phyloP scores from a whole-genome alignment of 2,888 invertebrate genomes.

The Andrena marginata region DNA sequence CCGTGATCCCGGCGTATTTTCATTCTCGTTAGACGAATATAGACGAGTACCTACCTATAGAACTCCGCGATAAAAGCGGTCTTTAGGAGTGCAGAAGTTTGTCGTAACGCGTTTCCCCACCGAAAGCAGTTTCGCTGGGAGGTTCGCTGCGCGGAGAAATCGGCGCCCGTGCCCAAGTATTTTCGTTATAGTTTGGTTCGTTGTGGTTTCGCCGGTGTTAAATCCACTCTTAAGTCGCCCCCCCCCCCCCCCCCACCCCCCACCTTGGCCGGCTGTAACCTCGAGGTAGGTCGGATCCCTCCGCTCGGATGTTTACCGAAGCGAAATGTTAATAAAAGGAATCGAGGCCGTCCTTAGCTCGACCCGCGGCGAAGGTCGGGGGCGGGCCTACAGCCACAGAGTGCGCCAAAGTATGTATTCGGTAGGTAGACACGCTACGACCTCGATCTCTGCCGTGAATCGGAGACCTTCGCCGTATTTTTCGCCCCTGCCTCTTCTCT shows the following conservation, averaged over 20 bases:
- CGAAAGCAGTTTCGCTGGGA: neutral
- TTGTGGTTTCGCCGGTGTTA: neutral
- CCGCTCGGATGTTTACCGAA: conserved; percentile 75
- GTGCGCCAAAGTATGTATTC: conserved; percentile 73
- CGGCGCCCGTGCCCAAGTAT: neutral
- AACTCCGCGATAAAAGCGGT: neutral
- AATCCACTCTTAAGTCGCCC: neutral
- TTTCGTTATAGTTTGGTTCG: conserved; percentile 11
- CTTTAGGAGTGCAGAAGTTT: neutral
- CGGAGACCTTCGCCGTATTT: conserved; percentile 73
- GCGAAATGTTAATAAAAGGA: conserved; percentile 74
- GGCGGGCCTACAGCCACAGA: conserved; percentile 74
- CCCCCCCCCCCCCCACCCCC: no score
- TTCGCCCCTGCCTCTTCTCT: neutral
- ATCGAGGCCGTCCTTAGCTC: conserved; percentile 77
- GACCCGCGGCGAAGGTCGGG: conserved; percentile 78
- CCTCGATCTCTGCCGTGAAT: conserved; percentile 76
- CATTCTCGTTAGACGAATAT: neutral
- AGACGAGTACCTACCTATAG: neutral
- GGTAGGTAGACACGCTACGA: conserved; percentile 74
- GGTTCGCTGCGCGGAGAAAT: neutral
- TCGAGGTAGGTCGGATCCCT: conserved; percentile 74
- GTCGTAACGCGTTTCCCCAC: neutral
- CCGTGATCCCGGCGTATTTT: neutral
- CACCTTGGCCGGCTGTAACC: conserved; percentile 53